Conservation (phyloP, 2,113 vertebrate genomes). For the Typhlomys cinereus region DNA sequence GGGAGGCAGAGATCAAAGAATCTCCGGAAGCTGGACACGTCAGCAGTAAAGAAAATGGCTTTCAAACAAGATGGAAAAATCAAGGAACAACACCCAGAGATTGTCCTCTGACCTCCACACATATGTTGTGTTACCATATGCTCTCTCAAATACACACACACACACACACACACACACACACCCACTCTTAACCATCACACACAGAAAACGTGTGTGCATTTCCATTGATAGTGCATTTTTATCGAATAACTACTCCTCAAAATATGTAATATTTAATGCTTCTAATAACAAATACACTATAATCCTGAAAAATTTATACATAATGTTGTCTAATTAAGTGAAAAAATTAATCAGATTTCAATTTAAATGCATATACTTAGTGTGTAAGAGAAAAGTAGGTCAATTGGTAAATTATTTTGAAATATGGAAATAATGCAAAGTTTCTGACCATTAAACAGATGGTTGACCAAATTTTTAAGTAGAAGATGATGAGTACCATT, state of each 20-base stretch:
- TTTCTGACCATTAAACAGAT: slow-evolving; percentile 14
- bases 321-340: neutral
- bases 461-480: neutral
- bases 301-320: slow-evolving; percentile 1
- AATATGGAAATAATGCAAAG: neutral
- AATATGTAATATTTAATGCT: neutral
- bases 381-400: neutral
- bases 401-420: neutral
- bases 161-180: no score
- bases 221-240: slow-evolving; percentile 7
- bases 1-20: no score
- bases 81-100: no score
- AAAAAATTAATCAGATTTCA: slow-evolving; percentile 5
- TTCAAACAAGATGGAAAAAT: no score
- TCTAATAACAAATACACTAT: neutral
- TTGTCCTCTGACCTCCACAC: no score
- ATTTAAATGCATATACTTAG: neutral
- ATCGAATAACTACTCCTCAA: slow-evolving; percentile 40
- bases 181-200: no score
- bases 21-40: no score
- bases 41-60: no score
- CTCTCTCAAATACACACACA: no score
- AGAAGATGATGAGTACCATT: neutral
- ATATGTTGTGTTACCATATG: no score
- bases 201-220: no score